phyloP scores from a whole-genome alignment of 2,888 invertebrate species.

The Muscina levida region DNA sequence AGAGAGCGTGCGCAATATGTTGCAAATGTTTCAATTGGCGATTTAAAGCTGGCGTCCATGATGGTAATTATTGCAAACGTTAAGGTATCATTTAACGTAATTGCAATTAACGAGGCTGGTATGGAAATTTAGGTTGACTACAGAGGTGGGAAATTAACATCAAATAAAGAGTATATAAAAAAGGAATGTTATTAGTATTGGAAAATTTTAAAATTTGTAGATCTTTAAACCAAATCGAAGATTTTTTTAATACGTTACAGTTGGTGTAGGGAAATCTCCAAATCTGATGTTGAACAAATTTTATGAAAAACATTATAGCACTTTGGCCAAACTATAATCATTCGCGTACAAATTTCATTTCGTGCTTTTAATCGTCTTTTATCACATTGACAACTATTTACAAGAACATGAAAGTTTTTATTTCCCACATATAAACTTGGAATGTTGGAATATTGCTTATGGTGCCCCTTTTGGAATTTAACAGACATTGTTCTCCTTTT shows the following conservation, averaged over 20 bases:
- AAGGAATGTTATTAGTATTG: too few relatives aligned
- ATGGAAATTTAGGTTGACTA: too few relatives aligned
- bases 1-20: neutral
- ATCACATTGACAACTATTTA: neutral
- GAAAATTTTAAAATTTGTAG: too few relatives aligned
- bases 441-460: conserved; percentile 7
- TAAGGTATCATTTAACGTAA: neutral
- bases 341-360: neutral
- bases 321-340: neutral
- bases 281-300: too few relatives aligned
- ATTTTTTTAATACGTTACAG: too few relatives aligned
- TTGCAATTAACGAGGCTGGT: too few relatives aligned
- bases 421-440: conserved; percentile 35
- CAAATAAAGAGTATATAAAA: too few relatives aligned
- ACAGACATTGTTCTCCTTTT: neutral
- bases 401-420: neutral
- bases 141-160: too few relatives aligned
- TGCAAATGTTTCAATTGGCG: neutral
- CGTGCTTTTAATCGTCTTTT: neutral
- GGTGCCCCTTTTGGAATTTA: neutral
- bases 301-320: neutral
- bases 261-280: too few relatives aligned
- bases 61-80: too few relatives aligned
- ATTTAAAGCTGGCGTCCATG: neutral
- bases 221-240: too few relatives aligned